Evolutionary conservation across 1,140 invertebrate species (phyloP).

Genomic region (Gryon sp.): DNA sequence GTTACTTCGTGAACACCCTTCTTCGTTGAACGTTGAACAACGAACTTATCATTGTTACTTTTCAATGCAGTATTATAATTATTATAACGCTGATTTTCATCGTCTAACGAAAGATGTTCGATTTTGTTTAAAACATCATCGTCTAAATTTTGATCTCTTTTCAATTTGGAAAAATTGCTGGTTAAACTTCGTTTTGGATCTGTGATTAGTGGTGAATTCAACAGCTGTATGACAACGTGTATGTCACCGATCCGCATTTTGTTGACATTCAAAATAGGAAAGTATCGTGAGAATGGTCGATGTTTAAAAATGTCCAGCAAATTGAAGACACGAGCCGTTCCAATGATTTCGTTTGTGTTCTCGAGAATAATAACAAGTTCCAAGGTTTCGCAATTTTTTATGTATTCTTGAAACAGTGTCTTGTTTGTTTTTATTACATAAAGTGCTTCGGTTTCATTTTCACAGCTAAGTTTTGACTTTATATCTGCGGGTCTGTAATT

Average conservation of each 20-base stretch:
- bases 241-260: constrained; percentile 69
- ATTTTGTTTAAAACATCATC: constrained; percentile 34
- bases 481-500: constrained; percentile 65
- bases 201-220: constrained; percentile 28
- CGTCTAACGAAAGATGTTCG: not conserved
- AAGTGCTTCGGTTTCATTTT: constrained; percentile 62
- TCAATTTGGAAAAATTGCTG: constrained; percentile 22
- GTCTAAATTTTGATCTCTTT: constrained; percentile 25
- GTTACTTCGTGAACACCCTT: constrained; percentile 62
- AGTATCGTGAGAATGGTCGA: constrained; percentile 66
- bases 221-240: constrained; percentile 67
- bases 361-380: constrained; percentile 68
- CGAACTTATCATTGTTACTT: constrained; percentile 52
- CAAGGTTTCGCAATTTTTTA: constrained; percentile 73
- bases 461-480: constrained; percentile 38
- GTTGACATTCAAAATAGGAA: constrained; percentile 66
- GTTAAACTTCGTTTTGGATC: constrained; percentile 34
- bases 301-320: constrained; percentile 67
- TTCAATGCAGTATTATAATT: constrained; percentile 68
- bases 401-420: constrained; percentile 72
- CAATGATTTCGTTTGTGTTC: constrained; percentile 64
- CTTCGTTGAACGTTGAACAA: constrained; percentile 33
- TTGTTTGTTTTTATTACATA: constrained; percentile 74
- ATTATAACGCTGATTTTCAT: constrained; percentile 48
- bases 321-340: constrained; percentile 67